Evolutionary conservation across 2,888 invertebrate genomes (phyloP).

Genomic region (Polia nebulosa): DNA sequence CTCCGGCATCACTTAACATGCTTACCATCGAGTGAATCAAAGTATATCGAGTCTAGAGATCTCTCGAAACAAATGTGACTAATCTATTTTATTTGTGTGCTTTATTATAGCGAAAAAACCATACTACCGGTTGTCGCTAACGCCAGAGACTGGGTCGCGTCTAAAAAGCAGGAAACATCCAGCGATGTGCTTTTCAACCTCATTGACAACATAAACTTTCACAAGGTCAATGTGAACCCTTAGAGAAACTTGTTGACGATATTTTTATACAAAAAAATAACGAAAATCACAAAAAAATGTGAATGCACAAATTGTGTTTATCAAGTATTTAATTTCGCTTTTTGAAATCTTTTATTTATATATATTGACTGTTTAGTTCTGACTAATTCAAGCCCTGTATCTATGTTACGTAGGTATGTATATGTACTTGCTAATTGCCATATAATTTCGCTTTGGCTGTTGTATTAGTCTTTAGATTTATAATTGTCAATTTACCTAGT

Average conservation of each 20-base stretch:
- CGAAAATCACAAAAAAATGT: slow-evolving; percentile 87
- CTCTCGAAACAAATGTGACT: slow-evolving; percentile 70
- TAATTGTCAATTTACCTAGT: slow-evolving; percentile 86
- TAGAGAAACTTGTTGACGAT: slow-evolving; percentile 77
- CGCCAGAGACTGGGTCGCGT: slow-evolving; percentile 87
- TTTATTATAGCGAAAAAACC: slow-evolving; percentile 86
- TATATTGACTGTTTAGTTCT: slow-evolving; percentile 86
- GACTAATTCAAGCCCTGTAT: slow-evolving; percentile 77
- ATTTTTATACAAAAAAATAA: slow-evolving; percentile 84
- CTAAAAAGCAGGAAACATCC: slow-evolving; percentile 76
- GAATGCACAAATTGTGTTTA: slow-evolving; percentile 88
- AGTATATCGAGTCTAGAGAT: slow-evolving; percentile 41
- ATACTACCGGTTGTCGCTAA: slow-evolving; percentile 87
- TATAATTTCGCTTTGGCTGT: slow-evolving; percentile 90
- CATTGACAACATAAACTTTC: slow-evolving; percentile 77
- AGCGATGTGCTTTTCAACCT: slow-evolving; percentile 80
- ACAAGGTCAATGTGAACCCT: slow-evolving; percentile 81
- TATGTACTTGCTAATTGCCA: slow-evolving; percentile 85
- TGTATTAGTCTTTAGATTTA: slow-evolving; percentile 86
- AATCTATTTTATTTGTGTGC: slow-evolving; percentile 80
- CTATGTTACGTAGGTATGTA: slow-evolving; percentile 73
- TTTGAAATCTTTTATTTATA: slow-evolving; percentile 86
- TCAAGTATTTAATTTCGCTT: slow-evolving; percentile 81
- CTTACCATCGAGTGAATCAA: slow-evolving; percentile 57
- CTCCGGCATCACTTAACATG: slow-evolving; percentile 52